Base-by-base conservation (phyloP, 2,113 vertebrate species). In the Cinclus mexicanus region DNA sequence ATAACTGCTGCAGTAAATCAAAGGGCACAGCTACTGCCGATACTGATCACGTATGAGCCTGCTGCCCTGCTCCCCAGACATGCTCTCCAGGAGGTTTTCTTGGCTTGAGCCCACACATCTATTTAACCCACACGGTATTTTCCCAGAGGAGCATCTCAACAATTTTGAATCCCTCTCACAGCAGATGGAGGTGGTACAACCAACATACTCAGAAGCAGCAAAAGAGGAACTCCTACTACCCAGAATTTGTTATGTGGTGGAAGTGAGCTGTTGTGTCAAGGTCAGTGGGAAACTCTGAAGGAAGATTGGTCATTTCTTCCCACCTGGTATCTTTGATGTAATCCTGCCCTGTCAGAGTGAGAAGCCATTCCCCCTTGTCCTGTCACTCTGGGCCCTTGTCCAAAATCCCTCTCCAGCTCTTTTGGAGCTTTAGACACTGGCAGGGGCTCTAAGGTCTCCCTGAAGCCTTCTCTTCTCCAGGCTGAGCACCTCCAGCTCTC, bases 41-140 rank as follows among this genome's bases (percentile, higher is more conserved):
- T 26, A 20, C 3, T 22, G 33, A 39, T 20, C 23, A 1, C 2
- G 1, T 37, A 10, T 49, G 28, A 55, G 12, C 0, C 0, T 3
- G 14, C 55, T 64, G 46, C n/a, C 19, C 35, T 8, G 9, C 53
- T 56, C 50, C 42, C 23, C 31, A 16, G 50, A 70, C 61, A 7
- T 22, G 18, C 14, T 78, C 22, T 33, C 37, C 5, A 2, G 31
- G 61, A 39, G 49, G 14, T 59, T 83, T 75, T 41, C 64, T 57
- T 50, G 65, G 50, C 81, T 67, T 42, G 9, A 88, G 33, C 53
- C 50, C 35, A 24, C 37, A 74, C 11, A 33, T 60, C 52, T 77
- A 26, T 86, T 77, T 60, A 77, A 76, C 8, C 24, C 35, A 39
- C 28, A 12, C 0, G 1, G 33, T 67, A 4, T 74, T 69, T 56